Conservation (phyloP, 2,797 vertebrate genomes). For the Manis javanica region DNA sequence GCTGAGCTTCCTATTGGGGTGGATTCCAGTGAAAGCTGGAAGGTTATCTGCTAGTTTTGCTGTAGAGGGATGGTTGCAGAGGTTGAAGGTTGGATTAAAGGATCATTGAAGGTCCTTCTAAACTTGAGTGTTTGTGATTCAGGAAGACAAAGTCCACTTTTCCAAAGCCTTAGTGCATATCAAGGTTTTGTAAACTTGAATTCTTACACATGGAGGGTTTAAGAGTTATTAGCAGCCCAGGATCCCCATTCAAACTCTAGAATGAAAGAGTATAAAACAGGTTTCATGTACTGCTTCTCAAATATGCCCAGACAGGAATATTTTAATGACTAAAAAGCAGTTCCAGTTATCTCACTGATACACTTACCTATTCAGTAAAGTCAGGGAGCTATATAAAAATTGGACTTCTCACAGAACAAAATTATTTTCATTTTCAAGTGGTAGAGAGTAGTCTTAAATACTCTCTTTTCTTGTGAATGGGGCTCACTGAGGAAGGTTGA, state of each 20-base stretch:
- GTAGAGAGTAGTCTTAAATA: constrained; percentile 25
- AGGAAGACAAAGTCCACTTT: background rate
- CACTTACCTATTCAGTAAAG: background rate
- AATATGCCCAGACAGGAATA: background rate
- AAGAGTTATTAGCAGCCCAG: background rate
- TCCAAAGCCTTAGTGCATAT: background rate
- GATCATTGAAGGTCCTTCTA: background rate
- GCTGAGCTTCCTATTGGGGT: background rate
- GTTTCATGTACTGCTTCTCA: constrained; percentile 3
- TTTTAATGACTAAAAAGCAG: background rate
- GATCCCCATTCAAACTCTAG: background rate
- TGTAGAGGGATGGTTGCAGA: background rate
- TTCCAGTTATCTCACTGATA: constrained; percentile 3
- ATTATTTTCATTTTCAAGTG: constrained; percentile 46
- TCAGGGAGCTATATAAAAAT: constrained; percentile 5
- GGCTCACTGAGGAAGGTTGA: background rate
- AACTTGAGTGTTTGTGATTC: background rate
- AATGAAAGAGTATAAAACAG: background rate
- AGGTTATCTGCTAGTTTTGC: background rate
- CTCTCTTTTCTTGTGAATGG: background rate
- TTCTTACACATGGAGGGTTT: background rate
- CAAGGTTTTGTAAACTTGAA: background rate
- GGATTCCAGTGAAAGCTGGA: background rate
- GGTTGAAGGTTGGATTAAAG: background rate
- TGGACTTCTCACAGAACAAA: background rate